These are phyloP conservation scores for Arion vulgaris DNA, from an alignment of 1,140 invertebrate species.

Conservation along the genomic window DNA sequence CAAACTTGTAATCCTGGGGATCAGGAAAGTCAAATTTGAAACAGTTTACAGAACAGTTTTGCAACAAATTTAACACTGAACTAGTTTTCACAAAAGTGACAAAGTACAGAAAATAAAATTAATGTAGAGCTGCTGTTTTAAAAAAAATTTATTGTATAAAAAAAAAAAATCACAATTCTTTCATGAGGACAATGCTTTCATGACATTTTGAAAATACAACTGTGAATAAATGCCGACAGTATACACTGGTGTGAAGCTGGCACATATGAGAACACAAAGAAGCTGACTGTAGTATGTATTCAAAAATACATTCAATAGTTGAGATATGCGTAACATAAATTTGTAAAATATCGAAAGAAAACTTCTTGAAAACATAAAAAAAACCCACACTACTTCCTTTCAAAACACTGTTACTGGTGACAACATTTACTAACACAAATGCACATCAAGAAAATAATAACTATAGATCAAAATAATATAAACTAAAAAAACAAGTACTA, in stretches of 20 bases:
- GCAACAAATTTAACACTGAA: no score
- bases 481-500: background rate
- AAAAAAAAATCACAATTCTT: constrained; percentile 12
- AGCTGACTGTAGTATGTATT: background rate
- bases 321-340: background rate
- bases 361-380: background rate
- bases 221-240: constrained; percentile 3
- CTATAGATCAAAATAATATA: no score
- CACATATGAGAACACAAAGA: background rate
- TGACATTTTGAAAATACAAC: background rate
- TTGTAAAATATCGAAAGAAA: background rate
- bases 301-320: background rate
- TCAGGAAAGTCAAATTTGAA: no score
- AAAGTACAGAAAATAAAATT: no score
- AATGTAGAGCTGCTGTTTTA: background rate
- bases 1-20: no score
- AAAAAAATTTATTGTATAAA: constrained; percentile 13
- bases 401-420: background rate
- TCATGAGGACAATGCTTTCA: background rate
- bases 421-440: background rate
- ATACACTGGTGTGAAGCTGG: background rate
- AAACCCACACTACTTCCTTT: background rate
- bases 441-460: background rate
- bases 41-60: no score
- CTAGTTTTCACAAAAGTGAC: no score